A percentile compares a stretch with the other conserved stretches of the same genome.
Evolutionary conservation across 2,888 invertebrate species (phyloP).

Genomic region (Dorcus parallelipipedus): DNA sequence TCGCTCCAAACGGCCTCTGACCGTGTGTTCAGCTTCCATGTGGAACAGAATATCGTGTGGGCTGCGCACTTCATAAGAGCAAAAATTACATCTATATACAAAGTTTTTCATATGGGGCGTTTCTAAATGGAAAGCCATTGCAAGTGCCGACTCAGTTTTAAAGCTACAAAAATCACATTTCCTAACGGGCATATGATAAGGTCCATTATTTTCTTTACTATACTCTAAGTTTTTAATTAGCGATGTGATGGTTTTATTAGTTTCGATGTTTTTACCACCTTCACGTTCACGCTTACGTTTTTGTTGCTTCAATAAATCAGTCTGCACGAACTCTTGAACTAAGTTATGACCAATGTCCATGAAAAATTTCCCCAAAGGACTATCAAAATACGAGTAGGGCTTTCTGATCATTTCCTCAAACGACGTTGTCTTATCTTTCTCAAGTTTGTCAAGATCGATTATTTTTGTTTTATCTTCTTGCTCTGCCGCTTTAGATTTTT

Average conservation of each 20-base stretch:
- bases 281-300: slow-evolving; percentile 77
- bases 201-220: slow-evolving; percentile 81
- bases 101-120: slow-evolving; percentile 89
- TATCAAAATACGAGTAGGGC: slow-evolving; percentile 70
- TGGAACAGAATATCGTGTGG: slow-evolving; percentile 87
- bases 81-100: slow-evolving; percentile 74
- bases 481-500: slow-evolving; percentile 34
- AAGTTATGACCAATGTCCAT: slow-evolving; percentile 87
- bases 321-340: slow-evolving; percentile 90
- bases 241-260: slow-evolving; percentile 76
- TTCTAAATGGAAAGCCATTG: slow-evolving; percentile 83
- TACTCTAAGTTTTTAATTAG: slow-evolving; percentile 81
- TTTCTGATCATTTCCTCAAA: slow-evolving; percentile 40
- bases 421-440: neutral
- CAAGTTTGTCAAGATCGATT: slow-evolving; percentile 15
- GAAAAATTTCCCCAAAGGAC: slow-evolving; percentile 85
- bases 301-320: slow-evolving; percentile 84
- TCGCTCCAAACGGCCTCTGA: slow-evolving; percentile 77
- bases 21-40: slow-evolving; percentile 87
- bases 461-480: slow-evolving; percentile 32
- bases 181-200: slow-evolving; percentile 69
- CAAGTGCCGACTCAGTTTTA: slow-evolving; percentile 80
- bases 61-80: slow-evolving; percentile 74
- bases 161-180: slow-evolving; percentile 88
- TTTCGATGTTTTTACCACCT: slow-evolving; percentile 63